phyloP scores from a whole-genome alignment of 2,113 vertebrate species.

The Campylorhamphus procurvoides region DNA sequence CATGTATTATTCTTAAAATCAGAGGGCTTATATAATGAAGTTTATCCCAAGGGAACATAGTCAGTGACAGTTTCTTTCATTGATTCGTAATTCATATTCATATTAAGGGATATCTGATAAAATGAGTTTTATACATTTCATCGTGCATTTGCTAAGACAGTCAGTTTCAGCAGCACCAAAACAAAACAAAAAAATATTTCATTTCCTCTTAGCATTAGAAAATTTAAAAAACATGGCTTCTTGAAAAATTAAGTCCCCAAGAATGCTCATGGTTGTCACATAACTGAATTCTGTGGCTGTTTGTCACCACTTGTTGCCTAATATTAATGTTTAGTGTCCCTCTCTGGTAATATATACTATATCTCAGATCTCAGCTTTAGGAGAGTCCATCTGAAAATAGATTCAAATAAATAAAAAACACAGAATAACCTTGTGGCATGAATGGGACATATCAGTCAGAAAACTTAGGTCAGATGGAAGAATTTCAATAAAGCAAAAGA shows the following conservation, averaged over 20 bases:
- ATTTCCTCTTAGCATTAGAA: neutral
- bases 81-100: conserved; percentile 42
- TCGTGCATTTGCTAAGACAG: conserved; percentile 17
- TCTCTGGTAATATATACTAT: neutral
- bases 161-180: conserved; percentile 23
- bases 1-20: conserved; percentile 5
- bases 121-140: conserved; percentile 29
- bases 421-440: neutral
- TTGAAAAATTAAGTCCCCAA: neutral
- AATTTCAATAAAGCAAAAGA: conserved; percentile 55
- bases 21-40: neutral
- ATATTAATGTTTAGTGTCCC: neutral
- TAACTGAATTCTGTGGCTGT: neutral
- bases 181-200: neutral
- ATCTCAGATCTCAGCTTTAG: neutral
- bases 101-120: neutral
- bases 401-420: neutral
- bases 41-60: conserved; percentile 15
- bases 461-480: neutral
- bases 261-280: neutral
- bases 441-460: conserved; percentile 24
- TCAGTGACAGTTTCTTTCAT: conserved; percentile 11
- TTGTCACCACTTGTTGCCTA: neutral
- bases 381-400: neutral
- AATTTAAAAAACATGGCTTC: neutral